Evolutionary conservation across 2,797 vertebrate genomes (phyloP), one percentile per base, ranked within the genome.

Genomic region (Takifugu rubripes): DNA sequence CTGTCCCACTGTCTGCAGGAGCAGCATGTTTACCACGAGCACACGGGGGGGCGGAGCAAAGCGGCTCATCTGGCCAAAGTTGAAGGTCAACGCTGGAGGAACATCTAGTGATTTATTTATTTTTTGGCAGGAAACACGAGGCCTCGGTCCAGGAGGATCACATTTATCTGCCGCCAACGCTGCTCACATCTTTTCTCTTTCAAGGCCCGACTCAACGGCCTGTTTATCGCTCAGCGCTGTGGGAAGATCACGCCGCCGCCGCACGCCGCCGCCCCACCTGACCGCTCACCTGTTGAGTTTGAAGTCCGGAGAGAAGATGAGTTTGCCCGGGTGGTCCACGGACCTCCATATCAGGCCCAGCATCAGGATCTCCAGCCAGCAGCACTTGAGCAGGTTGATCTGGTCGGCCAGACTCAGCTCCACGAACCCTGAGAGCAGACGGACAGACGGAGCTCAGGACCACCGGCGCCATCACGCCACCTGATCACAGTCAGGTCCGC

Each of bases 291-390:
- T 94, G 91, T 94, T 95, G 51, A 98, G 88, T 61, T 94, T 90
- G 70, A 98, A 94, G 84, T 99, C 94, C 1, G 95, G 94, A 25
- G 95, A 94, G 85, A 99, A 98, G 84, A 98, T 96, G 67, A 99
- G 91, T 70, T 97, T 98, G 31, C 96, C 96, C 0, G 96, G 96
- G 73, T 99, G 93, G 74, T 97, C 93, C 0, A 98, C 95, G 0
- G 97, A 99, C 76, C 96, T 92, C 97, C 96, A 99, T 92, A 99
- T 98, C 67, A 99, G 89, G 16, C 97, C 97, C 77, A 99, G 60
- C 96, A 99, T 99, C 47, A 99, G 81, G 52, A 99, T 94, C 89
- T 98, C 96, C 91, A 98, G 78, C 97, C 96, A 98, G 85, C 96
- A 98, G 81, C 94, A 94, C 84, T 98, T 97, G 69, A 99, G 72